phyloP scores from a whole-genome alignment of 2,113 vertebrate species.

The Odocoileus virginianus region DNA sequence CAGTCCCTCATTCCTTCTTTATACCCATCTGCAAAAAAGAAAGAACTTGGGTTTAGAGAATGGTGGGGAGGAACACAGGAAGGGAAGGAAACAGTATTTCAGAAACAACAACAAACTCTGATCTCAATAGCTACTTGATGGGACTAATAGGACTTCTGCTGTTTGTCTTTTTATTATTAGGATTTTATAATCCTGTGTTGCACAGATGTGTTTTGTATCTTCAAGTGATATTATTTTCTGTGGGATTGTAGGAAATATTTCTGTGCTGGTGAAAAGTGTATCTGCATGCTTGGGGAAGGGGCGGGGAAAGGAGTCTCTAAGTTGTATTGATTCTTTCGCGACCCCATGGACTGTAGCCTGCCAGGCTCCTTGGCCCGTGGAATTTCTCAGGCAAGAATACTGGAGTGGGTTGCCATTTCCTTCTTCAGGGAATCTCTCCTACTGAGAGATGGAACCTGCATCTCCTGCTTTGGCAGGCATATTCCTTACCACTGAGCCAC shows the following conservation, averaged over 20 bases:
- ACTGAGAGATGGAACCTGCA: not conserved
- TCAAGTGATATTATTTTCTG: not conserved
- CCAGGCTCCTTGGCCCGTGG: not conserved
- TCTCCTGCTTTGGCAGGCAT: not conserved
- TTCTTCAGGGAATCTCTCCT: not conserved
- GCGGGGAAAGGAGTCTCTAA: not conserved
- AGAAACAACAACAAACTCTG: not conserved
- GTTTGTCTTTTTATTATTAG: not conserved
- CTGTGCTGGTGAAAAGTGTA: not conserved
- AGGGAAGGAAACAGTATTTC: not conserved
- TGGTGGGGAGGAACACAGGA: not conserved
- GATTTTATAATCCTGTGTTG: not conserved
- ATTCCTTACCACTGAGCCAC: not conserved
- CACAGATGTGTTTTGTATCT: slow-evolving; percentile 36
- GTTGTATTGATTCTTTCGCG: not conserved
- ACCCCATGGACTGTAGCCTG: not conserved
- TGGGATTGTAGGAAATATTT: slow-evolving; percentile 7
- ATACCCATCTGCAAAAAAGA: not conserved
- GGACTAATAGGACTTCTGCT: not conserved
- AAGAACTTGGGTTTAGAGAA: not conserved
- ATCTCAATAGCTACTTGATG: not conserved
- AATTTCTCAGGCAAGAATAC: not conserved
- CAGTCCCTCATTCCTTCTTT: not conserved
- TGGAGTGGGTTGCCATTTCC: not conserved
- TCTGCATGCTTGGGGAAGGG: not conserved